These are phyloP conservation scores for Wiebesia pumilae DNA, from an alignment of 1,140 invertebrate genomes.

Conservation along the genomic window DNA sequence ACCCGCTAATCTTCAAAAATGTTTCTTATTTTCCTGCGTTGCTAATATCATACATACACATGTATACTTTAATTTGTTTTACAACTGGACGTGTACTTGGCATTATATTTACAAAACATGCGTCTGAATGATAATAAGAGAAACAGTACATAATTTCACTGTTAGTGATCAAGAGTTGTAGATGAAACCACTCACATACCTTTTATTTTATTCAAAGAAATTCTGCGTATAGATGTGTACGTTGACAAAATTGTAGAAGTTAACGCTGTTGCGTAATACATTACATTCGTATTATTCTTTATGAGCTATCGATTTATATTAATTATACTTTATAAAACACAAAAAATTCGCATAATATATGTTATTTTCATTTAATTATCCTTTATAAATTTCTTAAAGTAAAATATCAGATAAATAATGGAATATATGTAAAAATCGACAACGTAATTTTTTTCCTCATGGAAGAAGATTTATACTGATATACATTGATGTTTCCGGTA, in stretches of 20 bases:
- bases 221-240: neutral
- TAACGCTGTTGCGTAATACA: neutral
- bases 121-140: conserved; percentile 58
- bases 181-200: neutral
- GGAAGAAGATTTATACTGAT: no score
- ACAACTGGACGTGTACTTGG: conserved; percentile 39
- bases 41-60: conserved; percentile 18
- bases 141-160: conserved; percentile 30
- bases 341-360: neutral
- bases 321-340: neutral
- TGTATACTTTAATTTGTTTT: conserved; percentile 27
- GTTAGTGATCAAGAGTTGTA: neutral
- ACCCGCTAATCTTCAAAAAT: neutral
- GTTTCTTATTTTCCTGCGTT: neutral
- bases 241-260: neutral
- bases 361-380: neutral
- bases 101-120: conserved; percentile 69
- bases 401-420: neutral
- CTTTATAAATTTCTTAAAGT: neutral
- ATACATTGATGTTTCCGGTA: no score
- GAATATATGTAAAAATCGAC: no score
- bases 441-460: no score
- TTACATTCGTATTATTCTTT: neutral
- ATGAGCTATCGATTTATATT: neutral
- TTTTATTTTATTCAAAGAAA: neutral